Conservation (phyloP, 2,797 vertebrate genomes). For the Sternotherus odoratus region DNA sequence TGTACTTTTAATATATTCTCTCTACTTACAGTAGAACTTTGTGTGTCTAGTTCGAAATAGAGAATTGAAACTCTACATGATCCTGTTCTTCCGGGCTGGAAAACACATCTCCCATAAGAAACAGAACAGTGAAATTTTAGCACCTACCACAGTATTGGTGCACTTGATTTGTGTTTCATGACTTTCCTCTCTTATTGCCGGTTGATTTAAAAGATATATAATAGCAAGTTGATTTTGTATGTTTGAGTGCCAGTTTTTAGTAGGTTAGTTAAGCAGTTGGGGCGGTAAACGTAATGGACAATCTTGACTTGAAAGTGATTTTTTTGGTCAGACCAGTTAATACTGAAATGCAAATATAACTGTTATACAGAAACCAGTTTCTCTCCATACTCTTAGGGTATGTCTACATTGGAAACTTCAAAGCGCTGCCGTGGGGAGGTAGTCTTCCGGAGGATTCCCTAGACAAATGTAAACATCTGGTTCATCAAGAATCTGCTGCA, state of each 20-base stretch:
- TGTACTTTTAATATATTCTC: not conserved
- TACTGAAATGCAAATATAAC: slow-evolving; percentile 2
- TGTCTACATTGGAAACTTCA: too few species aligned
- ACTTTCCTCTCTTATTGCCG: slow-evolving; percentile 45
- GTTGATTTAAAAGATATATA: slow-evolving; percentile 60
- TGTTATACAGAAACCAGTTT: not conserved
- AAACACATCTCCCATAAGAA: too few species aligned
- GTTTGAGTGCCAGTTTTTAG: not conserved
- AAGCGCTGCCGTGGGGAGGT: too few species aligned
- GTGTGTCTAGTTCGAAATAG: not conserved
- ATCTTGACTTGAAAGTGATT: not conserved
- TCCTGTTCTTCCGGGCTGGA: too few species aligned
- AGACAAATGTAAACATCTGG: not conserved
- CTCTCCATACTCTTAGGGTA: not conserved
- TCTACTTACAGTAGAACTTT: not conserved
- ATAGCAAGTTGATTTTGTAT: not conserved
- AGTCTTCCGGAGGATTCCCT: not conserved
- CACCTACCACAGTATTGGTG: slow-evolving; percentile 9
- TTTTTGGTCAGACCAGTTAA: not conserved
- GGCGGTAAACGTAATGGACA: not conserved
- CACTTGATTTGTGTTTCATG: slow-evolving; percentile 29
- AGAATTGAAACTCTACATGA: not conserved
- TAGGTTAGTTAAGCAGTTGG: not conserved
- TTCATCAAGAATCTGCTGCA: not conserved
- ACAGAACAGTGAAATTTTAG: slow-evolving; percentile 45